These are phyloP conservation scores for Myotis davidii DNA, from an alignment of 2,113 vertebrate genomes.

Conservation along the genomic window DNA sequence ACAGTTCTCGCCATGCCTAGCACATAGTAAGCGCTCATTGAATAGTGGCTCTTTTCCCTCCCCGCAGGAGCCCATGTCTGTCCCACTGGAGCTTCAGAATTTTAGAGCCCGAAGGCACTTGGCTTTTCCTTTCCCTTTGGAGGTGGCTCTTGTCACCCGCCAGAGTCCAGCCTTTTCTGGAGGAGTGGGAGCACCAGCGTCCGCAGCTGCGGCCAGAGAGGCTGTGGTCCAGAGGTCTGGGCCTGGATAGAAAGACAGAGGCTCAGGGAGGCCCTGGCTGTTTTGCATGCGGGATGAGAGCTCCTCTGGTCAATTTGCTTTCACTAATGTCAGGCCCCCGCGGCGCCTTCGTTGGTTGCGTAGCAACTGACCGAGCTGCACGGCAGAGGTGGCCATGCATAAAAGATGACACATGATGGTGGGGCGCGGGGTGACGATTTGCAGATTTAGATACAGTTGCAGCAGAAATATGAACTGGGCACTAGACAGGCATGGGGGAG, in stretches of 20 bases:
- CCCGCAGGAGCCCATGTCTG: neutral
- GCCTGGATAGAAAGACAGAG: neutral
- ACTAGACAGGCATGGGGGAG: conserved; percentile 82
- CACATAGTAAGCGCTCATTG: conserved; percentile 32
- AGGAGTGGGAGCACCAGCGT: conserved; percentile 67
- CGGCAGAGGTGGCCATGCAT: conserved; percentile 96
- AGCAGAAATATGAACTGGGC: conserved; percentile 89
- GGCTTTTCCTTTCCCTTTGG: neutral
- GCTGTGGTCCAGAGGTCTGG: conserved; percentile 27
- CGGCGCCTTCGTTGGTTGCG: conserved; percentile 93
- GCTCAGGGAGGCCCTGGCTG: conserved; percentile 85
- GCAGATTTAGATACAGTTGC: conserved; percentile 92
- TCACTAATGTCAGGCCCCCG: conserved; percentile 99
- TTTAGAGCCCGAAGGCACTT: conserved; percentile 1
- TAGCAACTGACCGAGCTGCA: conserved; percentile 96
- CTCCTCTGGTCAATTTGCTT: conserved; percentile 99
- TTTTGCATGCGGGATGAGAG: conserved; percentile 98
- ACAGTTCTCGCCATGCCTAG: neutral
- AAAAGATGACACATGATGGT: conserved; percentile 96
- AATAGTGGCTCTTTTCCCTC: neutral
- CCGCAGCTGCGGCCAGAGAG: neutral
- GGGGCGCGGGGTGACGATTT: conserved; percentile 90
- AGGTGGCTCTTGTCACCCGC: conserved; percentile 3
- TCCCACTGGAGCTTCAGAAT: neutral
- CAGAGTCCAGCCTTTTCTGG: conserved; percentile 25